Percentiles rank a stretch among this genome's conserved stretches.
Conservation (phyloP, 1,140 invertebrate genomes). For the Achroia grisella region DNA sequence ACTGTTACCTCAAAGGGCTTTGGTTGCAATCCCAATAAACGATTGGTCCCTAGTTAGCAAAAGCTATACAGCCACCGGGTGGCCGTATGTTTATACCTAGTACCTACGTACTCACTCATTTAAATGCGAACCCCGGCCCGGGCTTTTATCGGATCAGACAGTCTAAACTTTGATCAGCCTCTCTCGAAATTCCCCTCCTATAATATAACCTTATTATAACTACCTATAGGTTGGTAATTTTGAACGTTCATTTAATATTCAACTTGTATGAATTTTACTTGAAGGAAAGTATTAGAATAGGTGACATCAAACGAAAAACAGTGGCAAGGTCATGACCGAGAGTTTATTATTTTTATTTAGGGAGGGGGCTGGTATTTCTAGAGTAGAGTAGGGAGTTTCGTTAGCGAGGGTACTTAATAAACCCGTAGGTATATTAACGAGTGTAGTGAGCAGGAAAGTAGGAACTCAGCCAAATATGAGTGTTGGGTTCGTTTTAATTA, state of each 20-base stretch:
- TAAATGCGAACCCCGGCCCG: constrained; percentile 29
- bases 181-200: constrained; percentile 4
- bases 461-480: background rate
- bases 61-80: constrained; percentile 9
- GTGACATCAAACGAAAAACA: constrained; percentile 17
- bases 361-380: constrained; percentile 22
- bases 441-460: constrained; percentile 1
- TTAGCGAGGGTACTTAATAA: no score
- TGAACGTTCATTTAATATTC: constrained; percentile 16
- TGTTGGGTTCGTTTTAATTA: no score
- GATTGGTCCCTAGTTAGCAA: constrained; percentile 22
- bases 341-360: constrained; percentile 49
- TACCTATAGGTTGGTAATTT: background rate
- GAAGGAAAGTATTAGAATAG: constrained; percentile 28
- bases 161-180: constrained; percentile 22
- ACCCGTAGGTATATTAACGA: no score
- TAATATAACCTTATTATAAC: constrained; percentile 10
- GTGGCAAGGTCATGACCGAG: constrained; percentile 9
- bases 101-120: constrained; percentile 30
- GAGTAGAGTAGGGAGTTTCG: constrained; percentile 9
- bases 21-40: constrained; percentile 42
- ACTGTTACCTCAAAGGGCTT: constrained; percentile 25
- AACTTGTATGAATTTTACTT: constrained; percentile 11
- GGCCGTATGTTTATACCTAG: constrained; percentile 6
- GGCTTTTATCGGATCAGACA: constrained; percentile 52